phyloP scores from a whole-genome alignment of 2,113 vertebrate genomes.

The Fregata magnificens region DNA sequence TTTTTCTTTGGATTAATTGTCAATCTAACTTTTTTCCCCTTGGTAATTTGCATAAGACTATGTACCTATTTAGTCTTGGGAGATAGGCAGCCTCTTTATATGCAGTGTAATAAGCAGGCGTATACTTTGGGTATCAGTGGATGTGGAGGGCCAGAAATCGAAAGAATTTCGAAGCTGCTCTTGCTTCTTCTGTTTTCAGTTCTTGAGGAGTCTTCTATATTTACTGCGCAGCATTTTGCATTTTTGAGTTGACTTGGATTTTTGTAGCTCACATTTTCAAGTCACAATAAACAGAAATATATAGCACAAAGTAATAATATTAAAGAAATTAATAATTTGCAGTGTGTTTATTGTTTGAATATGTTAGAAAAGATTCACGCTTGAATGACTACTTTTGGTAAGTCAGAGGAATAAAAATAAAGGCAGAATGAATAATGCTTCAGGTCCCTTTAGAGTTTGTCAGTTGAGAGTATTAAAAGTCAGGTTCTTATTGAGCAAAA shows the following conservation, averaged over 20 bases:
- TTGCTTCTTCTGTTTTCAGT: not conserved
- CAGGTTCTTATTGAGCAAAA: not conserved
- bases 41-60: not conserved
- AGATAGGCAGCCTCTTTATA: not conserved
- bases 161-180: not conserved
- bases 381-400: not conserved
- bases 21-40: not conserved
- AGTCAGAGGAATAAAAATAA: not conserved
- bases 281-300: not conserved
- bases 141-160: not conserved
- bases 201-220: not conserved
- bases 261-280: not conserved
- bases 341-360: not conserved
- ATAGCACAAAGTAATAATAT: not conserved
- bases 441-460: not conserved
- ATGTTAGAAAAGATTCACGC: not conserved
- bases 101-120: fast-evolving
- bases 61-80: not conserved
- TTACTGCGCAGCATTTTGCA: not conserved
- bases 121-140: not conserved
- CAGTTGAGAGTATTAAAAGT: not conserved
- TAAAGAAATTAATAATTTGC: not conserved
- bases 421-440: not conserved
- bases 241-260: not conserved
- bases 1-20: slow-evolving; percentile 37